phyloP scores from a whole-genome alignment of 1,140 invertebrate genomes.

The roundworm (Caenorhabditis elegans) region DNA sequence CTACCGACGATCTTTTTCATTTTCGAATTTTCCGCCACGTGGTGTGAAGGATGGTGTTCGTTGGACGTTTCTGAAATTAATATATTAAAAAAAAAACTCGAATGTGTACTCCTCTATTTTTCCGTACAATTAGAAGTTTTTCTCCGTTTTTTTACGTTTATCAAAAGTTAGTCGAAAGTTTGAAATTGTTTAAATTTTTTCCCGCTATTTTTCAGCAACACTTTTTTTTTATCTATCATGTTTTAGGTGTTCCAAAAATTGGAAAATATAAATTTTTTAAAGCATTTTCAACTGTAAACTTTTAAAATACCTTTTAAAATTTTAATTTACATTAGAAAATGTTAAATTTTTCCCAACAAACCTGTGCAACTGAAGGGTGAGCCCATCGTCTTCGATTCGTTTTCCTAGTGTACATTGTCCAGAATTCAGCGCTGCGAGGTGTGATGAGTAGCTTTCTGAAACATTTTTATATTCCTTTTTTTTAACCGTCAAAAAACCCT shows the following conservation, averaged over 20 bases:
- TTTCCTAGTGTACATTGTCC: constrained; percentile 3
- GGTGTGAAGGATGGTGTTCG: constrained; percentile 40
- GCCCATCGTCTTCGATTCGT: constrained; percentile 26
- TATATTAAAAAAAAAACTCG: neutral
- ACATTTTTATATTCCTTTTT: neutral
- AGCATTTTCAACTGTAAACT: no score
- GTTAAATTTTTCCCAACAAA: no score
- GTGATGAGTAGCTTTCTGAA: constrained; percentile 36
- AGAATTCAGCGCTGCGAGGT: neutral
- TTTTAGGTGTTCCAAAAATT: no score
- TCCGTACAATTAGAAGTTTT: no score
- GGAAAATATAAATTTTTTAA: no score
- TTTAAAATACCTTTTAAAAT: neutral
- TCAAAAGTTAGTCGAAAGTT: no score
- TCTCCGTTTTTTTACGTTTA: no score
- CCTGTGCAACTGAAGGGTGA: neutral
- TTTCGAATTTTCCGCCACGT: constrained; percentile 41
- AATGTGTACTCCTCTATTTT: no score
- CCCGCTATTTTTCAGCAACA: no score
- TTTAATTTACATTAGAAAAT: no score
- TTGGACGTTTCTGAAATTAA: constrained; percentile 7
- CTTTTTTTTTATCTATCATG: no score
- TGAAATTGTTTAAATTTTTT: no score
- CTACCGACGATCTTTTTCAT: constrained; percentile 38
- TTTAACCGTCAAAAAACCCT: neutral